These are phyloP conservation scores for Drosophila austrosaltans DNA, from an alignment of 2,888 invertebrate genomes.

Conservation along the genomic window DNA sequence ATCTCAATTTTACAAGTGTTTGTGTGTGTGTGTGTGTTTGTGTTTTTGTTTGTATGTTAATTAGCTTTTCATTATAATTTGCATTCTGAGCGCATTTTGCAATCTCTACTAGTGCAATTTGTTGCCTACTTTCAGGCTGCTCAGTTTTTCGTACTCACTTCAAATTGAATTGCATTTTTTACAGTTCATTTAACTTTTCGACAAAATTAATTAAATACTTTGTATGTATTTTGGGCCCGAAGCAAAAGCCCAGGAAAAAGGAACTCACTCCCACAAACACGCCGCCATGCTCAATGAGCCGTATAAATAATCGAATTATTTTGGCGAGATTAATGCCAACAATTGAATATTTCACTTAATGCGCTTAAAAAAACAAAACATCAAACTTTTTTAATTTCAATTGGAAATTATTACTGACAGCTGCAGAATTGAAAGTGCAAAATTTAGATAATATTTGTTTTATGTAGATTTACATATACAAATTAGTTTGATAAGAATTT, in stretches of 20 bases:
- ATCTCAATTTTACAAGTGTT: slow-evolving; percentile 32
- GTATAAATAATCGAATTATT: slow-evolving; percentile 58
- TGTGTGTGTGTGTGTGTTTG: not conserved
- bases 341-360: slow-evolving; percentile 6
- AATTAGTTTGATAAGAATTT: not conserved
- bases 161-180: slow-evolving; percentile 33
- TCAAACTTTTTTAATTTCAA: slow-evolving; percentile 11
- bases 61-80: slow-evolving; percentile 33
- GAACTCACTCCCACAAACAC: not conserved
- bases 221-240: slow-evolving; percentile 13
- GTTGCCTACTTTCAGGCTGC: slow-evolving; percentile 16
- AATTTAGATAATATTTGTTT: slow-evolving; percentile 4
- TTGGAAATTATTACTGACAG: slow-evolving; percentile 11
- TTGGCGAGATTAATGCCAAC: slow-evolving; percentile 20
- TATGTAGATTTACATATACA: not conserved
- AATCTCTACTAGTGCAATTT: not conserved
- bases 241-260: slow-evolving; percentile 24
- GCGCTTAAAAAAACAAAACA: slow-evolving; percentile 21
- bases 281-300: slow-evolving; percentile 33
- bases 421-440: slow-evolving; percentile 6
- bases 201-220: slow-evolving; percentile 49
- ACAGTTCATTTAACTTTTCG: slow-evolving; percentile 39
- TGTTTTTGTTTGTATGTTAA: slow-evolving; percentile 31
- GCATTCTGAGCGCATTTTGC: not conserved
- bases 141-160: not conserved